Evolutionary conservation across 64 coral and sea anemone genomes (phyloP).

Genomic region (Trachythela sp.): DNA sequence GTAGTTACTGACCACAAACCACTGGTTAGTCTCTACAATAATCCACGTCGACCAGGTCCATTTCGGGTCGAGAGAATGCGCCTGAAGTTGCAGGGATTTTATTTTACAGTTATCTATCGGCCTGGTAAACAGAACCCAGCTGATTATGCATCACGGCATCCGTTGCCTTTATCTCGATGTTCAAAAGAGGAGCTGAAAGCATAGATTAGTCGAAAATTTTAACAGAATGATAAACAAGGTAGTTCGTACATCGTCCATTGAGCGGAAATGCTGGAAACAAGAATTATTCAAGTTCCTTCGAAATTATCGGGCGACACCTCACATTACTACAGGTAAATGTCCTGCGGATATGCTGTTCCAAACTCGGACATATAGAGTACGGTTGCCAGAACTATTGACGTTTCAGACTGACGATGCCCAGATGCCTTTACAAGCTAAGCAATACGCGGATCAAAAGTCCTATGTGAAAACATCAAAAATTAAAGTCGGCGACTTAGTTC

Average conservation of each 20-base stretch:
- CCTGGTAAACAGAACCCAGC: too few relatives aligned
- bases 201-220: neutral
- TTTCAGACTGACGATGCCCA: neutral
- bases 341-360: neutral
- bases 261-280: conserved; percentile 17
- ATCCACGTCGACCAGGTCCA: too few relatives aligned
- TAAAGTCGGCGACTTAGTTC: neutral
- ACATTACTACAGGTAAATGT: neutral
- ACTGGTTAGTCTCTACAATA: too few relatives aligned
- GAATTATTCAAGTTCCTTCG: conserved; percentile 6
- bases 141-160: too few relatives aligned
- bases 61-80: too few relatives aligned
- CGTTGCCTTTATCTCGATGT: too few relatives aligned
- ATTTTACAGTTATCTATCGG: too few relatives aligned
- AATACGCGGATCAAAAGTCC: neutral
- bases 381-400: neutral
- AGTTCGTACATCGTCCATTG: neutral
- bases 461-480: neutral
- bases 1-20: too few relatives aligned
- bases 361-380: neutral
- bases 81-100: too few relatives aligned
- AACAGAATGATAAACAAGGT: conserved; percentile 6
- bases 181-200: too few relatives aligned
- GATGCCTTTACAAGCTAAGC: neutral
- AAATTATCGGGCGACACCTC: conserved; percentile 1